These are phyloP conservation scores for Oceanodroma tethys DNA, from an alignment of 2,113 vertebrate genomes.

Conservation along the genomic window DNA sequence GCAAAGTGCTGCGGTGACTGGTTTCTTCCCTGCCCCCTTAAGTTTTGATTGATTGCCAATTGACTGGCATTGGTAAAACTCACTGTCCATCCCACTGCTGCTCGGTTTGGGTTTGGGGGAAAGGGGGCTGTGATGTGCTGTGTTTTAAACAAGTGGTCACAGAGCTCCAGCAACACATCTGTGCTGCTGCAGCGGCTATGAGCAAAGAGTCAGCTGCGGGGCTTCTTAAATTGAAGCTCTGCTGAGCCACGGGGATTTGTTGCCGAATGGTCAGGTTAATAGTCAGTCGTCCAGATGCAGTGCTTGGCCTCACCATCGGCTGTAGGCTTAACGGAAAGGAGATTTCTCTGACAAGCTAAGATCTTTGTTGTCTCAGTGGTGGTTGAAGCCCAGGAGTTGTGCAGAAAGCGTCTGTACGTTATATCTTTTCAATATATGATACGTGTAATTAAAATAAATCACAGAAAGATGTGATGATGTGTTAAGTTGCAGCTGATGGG, in stretches of 20 bases:
- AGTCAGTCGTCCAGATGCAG: neutral
- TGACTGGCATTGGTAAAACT: neutral
- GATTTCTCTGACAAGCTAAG: neutral
- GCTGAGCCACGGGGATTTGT: neutral
- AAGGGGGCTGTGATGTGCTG: neutral
- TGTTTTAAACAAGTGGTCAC: neutral
- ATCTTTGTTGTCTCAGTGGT: neutral
- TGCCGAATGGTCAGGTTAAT: neutral
- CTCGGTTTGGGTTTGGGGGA: neutral
- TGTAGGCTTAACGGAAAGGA: neutral
- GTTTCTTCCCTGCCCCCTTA: neutral
- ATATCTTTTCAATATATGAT: neutral
- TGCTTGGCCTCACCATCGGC: neutral
- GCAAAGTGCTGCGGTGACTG: neutral
- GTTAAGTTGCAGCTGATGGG: neutral
- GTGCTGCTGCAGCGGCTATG: neutral
- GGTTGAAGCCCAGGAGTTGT: neutral
- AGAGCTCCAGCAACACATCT: accelerated
- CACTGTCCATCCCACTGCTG: neutral
- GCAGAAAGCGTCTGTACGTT: neutral
- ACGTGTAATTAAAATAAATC: neutral
- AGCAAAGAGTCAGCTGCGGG: neutral
- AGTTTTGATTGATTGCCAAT: neutral
- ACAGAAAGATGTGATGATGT: neutral
- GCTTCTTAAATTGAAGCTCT: neutral